Percentiles rank a stretch among this genome's conserved stretches.
Conservation (phyloP, 2,113 vertebrate genomes). For the Columbina picui region DNA sequence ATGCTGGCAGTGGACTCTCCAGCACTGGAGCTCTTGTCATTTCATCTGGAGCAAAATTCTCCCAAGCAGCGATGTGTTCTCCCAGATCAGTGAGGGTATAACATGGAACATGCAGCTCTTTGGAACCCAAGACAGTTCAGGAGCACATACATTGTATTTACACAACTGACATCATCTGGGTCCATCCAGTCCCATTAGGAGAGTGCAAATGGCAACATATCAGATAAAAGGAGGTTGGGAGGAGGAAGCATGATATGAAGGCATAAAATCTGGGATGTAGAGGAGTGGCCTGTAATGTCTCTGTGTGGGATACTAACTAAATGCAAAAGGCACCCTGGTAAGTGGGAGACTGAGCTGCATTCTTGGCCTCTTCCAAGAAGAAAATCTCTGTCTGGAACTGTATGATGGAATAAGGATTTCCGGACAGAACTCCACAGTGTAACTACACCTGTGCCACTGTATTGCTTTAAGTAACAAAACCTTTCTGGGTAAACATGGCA, state of each 20-base stretch:
- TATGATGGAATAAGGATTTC: background rate
- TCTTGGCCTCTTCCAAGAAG: background rate
- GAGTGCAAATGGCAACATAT: background rate
- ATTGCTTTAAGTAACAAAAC: background rate
- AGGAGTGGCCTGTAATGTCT: background rate
- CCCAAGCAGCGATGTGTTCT: background rate
- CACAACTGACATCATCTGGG: background rate
- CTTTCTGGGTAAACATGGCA: background rate
- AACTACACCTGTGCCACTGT: background rate
- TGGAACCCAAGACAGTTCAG: background rate
- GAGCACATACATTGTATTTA: accelerated
- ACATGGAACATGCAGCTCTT: background rate
- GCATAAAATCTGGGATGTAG: background rate
- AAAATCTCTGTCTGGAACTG: background rate
- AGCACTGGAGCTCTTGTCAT: background rate
- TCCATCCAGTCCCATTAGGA: background rate
- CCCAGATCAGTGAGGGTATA: too few species aligned
- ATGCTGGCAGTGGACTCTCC: background rate
- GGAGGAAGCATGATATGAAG: background rate
- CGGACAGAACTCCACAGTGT: background rate
- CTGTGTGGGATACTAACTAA: background rate
- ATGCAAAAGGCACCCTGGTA: background rate
- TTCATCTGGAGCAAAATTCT: background rate
- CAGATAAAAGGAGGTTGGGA: background rate
- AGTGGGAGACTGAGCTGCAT: background rate